Base-by-base conservation (phyloP, 1,140 invertebrate species). In the Oryctes rhinoceros region DNA sequence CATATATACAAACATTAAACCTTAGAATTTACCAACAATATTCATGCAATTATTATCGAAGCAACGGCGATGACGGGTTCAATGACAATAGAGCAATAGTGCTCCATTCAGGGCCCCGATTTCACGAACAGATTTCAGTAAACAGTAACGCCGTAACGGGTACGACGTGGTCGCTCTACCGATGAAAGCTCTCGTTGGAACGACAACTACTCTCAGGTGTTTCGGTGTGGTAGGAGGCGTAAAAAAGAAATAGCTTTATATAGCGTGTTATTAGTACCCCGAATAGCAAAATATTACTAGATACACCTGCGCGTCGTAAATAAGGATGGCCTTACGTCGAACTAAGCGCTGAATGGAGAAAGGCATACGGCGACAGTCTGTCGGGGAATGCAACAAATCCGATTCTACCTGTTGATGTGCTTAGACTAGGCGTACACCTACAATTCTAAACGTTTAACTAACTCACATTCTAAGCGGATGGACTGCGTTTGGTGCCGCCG, bases 161-260 rank as follows among this genome's bases (percentile, higher is more conserved):
- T 67, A 67, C 20, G 11, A 67, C 9, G 20, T 18, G 13, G 30
- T 24, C 7, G 65, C 4, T 24, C 24, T 7, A 6, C 65, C 65
- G 65, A 10, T 67, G 65, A 67, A 67, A 67, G 18, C 30, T 67
- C 65, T 67, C 20, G 10, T 35, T 67, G 65, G 13, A 67, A 67
- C 65, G 65, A 67, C 20, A 67, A 67, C 18, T 67, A 35, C 30
- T 67, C 65, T 76, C 74, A 76, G 74, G 74, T 76, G 74, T 76
- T 76, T 76, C 24, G 74, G 74, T 35, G 20, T 39, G 44, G 35
- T 48, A 47, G 35, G 44, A 76, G 74, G 44, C 74, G 74, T 76
- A 76, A 76, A 76, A 76, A 76, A 76, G 74, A 76, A 76, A 76
- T 76, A 76, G 44, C 74, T 76, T 76, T 76, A 76, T 76, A 76